Evolutionary conservation across 1,140 invertebrate species (phyloP), one percentile per base, ranked within the genome.

Genomic region (Ceratosolen fusciceps): DNA sequence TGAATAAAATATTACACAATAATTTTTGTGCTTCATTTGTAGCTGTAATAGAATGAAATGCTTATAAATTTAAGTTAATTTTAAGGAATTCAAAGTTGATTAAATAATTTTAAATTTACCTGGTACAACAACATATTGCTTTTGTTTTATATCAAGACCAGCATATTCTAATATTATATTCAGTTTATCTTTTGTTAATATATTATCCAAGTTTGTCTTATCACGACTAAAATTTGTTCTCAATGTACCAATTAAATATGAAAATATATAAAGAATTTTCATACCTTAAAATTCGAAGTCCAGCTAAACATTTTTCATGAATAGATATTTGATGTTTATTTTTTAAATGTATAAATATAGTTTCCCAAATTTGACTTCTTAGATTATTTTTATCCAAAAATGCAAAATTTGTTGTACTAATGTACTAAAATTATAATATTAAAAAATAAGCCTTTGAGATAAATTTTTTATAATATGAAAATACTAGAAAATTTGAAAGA

Each of bases 1-100:
- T 96, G 86, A 93, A 98, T 65, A 97, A 91, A 60, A 98, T 89
- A 90, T 99, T 99, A 85, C 96, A 98, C 3, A 98, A 87, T 86
- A 96, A 94, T 90, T 98, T 99, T 65, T 96, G 88, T 0, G 96
- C 94, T 89, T 98, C 97, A 10, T 95, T 85, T 16, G 92, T 92
- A 81, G 93, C 93, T 93, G 86, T 49, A 91, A 92, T 81, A 81
- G 89, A 81, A 90, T 16, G 91, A 49, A 65, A 1, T 77, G 10
- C 89, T 86, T 80, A 29, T 71, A 47, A 70, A 65, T 74, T 37
- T 16, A 74, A 56, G 29, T 65, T 14, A 58, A 21, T 77, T 71
- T 34, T 39, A n/a, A n/a, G 31, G 74, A 80, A 43, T 49, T 58
- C 47, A 16, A 65, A 68, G 74, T 47, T 37, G 39, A 8, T 62